Base-by-base conservation (phyloP, 1,140 invertebrate genomes). In the Drosophila truncata region DNA sequence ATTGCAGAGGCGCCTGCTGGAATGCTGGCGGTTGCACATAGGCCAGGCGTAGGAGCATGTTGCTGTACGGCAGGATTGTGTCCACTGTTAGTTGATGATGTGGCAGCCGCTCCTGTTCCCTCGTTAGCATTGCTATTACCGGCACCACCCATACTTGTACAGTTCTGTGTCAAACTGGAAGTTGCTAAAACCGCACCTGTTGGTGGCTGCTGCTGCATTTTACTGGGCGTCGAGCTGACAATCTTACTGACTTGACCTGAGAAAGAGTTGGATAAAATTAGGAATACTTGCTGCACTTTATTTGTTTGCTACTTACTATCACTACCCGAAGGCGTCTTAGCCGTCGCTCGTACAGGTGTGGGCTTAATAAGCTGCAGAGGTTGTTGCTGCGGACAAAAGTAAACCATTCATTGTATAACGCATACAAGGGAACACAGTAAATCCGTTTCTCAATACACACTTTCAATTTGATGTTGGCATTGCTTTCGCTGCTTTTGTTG, bases 321-420 rank as follows among this genome's bases (percentile, higher is more conserved):
- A 84, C 80, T 82, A 74, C 77, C 62, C 61, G 91, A 94, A 85
- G 93, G 93, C 50, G 94, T 94, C 93, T 95, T 96, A 16, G 95
- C 94, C 93, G 94, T 95, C 33, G 95, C 95, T 93, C 96, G 94
- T 49, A 97, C 95, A 60, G 96, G 95, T 73, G 94, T 96, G 20
- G 96, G 96, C 93, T 96, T 96, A 37, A 96, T 94, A 79, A 95
- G 95, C 94, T 95, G 93, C 76, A 92, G 83, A 77, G 72, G 77
- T 78, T 88, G 91, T 72, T 76, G 76, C 62, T 79, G 69, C 27
- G 35, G 55, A 47, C 25, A 70, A 13, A 67, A 78, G 31, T 31
- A 69, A 46, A 42, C 11, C n/a, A 50, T 37, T 64, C 41, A 66
- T 46, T 29, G 20, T 16, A 25, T 18, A 25, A 29, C 11, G 11